Evolutionary conservation across 2,113 vertebrate genomes (phyloP).

Genomic region (human): GRCh38 chr11:83802501-83803000

Average conservation of each 20-base stretch:
- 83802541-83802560: not conserved
- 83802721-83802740: not conserved
- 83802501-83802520: not conserved
- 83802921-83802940: not conserved
- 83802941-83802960: not conserved
- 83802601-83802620: not conserved
- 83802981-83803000: not conserved
- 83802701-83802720: slow-evolving; percentile 32
- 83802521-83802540: not conserved
- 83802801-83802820: not conserved
- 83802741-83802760: not conserved
- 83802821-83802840: not conserved
- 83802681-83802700: not conserved
- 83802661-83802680: not conserved
- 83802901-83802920: not conserved
- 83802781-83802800: not conserved
- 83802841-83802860: not conserved
- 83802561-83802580: not conserved
- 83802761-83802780: not conserved
- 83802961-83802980: not conserved
- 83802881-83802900: not conserved
- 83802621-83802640: not conserved
- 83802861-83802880: not conserved
- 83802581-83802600: not conserved
- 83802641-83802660: not conserved